These are phyloP conservation scores for Penaeus chinensis DNA, from an alignment of 1,140 invertebrate genomes.

Conservation along the genomic window DNA sequence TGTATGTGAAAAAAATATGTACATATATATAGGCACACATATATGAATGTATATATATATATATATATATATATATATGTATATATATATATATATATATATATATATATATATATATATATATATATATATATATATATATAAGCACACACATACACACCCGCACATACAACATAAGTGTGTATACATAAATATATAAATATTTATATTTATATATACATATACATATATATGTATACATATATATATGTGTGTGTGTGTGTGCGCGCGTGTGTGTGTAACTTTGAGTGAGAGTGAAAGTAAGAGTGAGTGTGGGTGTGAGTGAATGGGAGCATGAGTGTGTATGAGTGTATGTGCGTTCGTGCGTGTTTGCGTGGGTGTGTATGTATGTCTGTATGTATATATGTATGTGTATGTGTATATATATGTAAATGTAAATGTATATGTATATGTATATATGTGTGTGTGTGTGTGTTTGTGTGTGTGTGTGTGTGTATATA, in stretches of 20 bases:
- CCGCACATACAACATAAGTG: too few relatives aligned
- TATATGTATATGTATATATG: too few relatives aligned
- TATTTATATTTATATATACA: conserved; percentile 7
- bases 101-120: too few relatives aligned
- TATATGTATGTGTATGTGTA: not conserved
- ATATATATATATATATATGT: too few relatives aligned
- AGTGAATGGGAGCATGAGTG: not conserved
- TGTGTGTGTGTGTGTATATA: not conserved
- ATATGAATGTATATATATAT: too few relatives aligned
- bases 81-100: too few relatives aligned
- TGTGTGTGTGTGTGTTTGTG: too few relatives aligned
- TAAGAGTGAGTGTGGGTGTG: too few relatives aligned
- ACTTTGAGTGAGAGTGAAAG: too few relatives aligned
- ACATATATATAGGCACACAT: too few relatives aligned
- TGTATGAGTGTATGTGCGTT: conserved; percentile 28
- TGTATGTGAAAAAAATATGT: too few relatives aligned
- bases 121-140: too few relatives aligned
- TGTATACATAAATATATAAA: not conserved
- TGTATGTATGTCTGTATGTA: conserved; percentile 11
- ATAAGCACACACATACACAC: not conserved
- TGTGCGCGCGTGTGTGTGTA: not conserved
- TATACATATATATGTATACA: conserved; percentile 13
- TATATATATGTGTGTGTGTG: not conserved
- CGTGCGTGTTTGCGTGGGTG: conserved; percentile 30
- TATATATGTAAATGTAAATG: not conserved